Conservation (phyloP, 2,888 invertebrate species). For the Tiliacea citrago region DNA sequence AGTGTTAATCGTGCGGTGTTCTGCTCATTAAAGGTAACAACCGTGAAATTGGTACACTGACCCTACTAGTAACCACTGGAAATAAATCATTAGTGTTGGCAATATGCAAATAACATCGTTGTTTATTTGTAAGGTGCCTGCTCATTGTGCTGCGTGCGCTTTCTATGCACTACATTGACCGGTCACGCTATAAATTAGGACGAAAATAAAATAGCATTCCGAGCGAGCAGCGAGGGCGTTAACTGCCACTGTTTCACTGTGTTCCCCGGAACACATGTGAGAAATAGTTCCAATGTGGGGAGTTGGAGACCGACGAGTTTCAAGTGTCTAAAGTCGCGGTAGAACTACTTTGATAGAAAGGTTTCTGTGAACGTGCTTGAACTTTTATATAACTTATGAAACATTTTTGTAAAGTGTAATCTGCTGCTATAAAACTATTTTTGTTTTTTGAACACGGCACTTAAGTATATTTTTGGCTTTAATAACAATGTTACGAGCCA, state of each 20-base stretch:
- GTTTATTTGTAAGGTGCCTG: constrained; percentile 70
- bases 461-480: constrained; percentile 45
- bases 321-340: constrained; percentile 33
- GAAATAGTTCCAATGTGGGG: constrained; percentile 59
- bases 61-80: constrained; percentile 45
- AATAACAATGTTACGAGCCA: constrained; percentile 42
- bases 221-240: constrained; percentile 74
- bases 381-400: constrained; percentile 27
- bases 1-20: constrained; percentile 42
- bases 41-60: constrained; percentile 53
- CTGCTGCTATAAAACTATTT: constrained; percentile 10
- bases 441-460: constrained; percentile 16
- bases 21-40: constrained; percentile 52
- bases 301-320: constrained; percentile 32
- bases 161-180: constrained; percentile 64
- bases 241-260: constrained; percentile 69
- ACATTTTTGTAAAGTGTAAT: constrained; percentile 5
- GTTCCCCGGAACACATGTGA: constrained; percentile 58
- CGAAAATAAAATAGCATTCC: constrained; percentile 82
- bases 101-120: constrained; percentile 65
- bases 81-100: constrained; percentile 64
- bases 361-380: constrained; percentile 17
- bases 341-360: constrained; percentile 19
- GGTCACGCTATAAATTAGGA: constrained; percentile 82
- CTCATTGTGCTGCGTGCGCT: constrained; percentile 60